These are phyloP conservation scores for Mythimna albipuncta DNA, from an alignment of 2,888 invertebrate species.

Conservation along the genomic window DNA sequence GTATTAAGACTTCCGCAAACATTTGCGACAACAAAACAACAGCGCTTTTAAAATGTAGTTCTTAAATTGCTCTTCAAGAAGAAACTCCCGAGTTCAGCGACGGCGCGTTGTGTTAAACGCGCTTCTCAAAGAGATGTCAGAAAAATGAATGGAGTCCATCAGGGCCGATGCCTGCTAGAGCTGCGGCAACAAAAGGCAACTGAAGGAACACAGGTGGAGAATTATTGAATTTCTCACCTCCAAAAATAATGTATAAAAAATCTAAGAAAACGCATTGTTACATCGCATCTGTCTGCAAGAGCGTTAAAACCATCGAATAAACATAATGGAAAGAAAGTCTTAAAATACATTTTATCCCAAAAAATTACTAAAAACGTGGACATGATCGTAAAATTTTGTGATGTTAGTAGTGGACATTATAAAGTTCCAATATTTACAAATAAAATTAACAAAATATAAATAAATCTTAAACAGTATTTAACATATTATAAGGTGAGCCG, in stretches of 20 bases:
- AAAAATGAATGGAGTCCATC: too few relatives aligned
- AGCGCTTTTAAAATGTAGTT: neutral
- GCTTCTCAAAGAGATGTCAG: too few relatives aligned
- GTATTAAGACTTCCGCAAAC: neutral
- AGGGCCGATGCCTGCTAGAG: too few relatives aligned
- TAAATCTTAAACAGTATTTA: constrained; percentile 61
- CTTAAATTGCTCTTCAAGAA: neutral
- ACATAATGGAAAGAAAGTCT: constrained; percentile 35
- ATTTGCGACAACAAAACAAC: neutral
- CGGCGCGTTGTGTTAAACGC: too few relatives aligned
- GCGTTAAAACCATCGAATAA: neutral
- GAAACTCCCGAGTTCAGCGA: too few relatives aligned
- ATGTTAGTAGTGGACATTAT: constrained; percentile 59
- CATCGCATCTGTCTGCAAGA: too few relatives aligned
- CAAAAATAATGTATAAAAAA: too few relatives aligned
- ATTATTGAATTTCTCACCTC: too few relatives aligned
- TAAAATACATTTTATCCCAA: constrained; percentile 42
- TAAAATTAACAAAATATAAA: constrained; percentile 58
- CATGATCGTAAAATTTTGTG: constrained; percentile 52
- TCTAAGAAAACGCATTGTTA: too few relatives aligned
- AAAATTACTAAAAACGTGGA: constrained; percentile 39
- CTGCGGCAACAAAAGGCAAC: too few relatives aligned
- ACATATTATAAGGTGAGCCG: constrained; percentile 44
- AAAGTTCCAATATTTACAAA: constrained; percentile 61
- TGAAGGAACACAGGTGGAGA: too few relatives aligned